Evolutionary conservation across 2,797 vertebrate species (phyloP).

Genomic region (Sebastiscus tertius): DNA sequence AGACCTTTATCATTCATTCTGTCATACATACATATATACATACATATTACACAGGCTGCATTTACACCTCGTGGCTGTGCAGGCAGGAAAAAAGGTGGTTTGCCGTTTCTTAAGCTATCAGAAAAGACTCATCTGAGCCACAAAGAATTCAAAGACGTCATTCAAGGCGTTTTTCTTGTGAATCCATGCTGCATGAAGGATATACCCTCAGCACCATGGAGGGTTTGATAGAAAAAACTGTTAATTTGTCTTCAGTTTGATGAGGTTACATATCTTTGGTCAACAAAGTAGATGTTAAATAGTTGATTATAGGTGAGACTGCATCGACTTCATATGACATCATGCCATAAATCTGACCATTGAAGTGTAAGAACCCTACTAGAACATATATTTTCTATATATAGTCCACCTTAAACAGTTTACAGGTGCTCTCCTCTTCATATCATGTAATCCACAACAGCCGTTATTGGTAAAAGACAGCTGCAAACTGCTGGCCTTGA

Average conservation of each 20-base stretch:
- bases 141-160: not conserved
- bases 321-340: constrained; percentile 44
- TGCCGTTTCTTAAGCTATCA: not conserved
- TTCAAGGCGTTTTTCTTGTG: not conserved
- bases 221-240: not conserved
- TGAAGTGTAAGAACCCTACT: constrained; percentile 28
- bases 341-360: constrained; percentile 42
- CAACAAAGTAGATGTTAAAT: constrained; percentile 47
- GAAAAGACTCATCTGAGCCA: not conserved
- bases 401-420: constrained; percentile 35
- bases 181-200: not conserved
- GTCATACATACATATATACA: constrained; percentile 55
- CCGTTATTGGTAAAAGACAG: not conserved
- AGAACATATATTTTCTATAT: constrained; percentile 42
- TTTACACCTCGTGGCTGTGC: constrained; percentile 17
- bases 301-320: constrained; percentile 34
- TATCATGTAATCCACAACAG: constrained; percentile 27
- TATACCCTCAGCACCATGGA: not conserved
- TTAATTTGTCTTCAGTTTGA: constrained; percentile 13
- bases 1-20: constrained; percentile 40
- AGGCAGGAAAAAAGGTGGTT: not conserved
- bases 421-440: constrained; percentile 32
- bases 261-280: constrained; percentile 60
- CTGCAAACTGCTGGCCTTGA: constrained; percentile 26
- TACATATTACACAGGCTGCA: constrained; percentile 50